Evolutionary conservation across 2,888 invertebrate genomes (phyloP), one percentile per base, ranked within the genome.

Genomic region (Drosophila nr. perissopoda): DNA sequence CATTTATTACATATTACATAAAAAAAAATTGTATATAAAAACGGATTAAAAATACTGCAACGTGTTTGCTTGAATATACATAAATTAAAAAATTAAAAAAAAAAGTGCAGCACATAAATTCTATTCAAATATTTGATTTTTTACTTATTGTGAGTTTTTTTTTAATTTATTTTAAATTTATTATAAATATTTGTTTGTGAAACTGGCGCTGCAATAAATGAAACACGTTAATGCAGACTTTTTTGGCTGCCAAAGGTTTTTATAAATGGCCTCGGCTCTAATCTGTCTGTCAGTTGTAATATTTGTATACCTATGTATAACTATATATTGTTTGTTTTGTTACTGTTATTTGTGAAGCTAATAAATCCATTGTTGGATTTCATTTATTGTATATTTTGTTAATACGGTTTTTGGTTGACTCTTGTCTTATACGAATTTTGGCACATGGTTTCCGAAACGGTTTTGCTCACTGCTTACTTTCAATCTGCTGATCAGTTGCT

Each of bases 401-500:
- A 73, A 68, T 76, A 85, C 64, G 79, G 45, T 69, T 78, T 76
- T 54, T 58, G 69, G 34, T 80, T 76, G 60, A 58, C 69, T 72
- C 58, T 73, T 63, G 61, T 88, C 77, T 80, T 79, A 74, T 72
- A 87, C 70, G 76, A 85, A 87, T 92, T 91, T 92, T 91, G 91
- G 91, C 91, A 92, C 92, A 92, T 91, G 74, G 90, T 92, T 87
- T 92, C 89, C 92, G 91, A 91, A 92, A 92, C 69, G 69, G 72
- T 80, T 89, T 68, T 42, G 38, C 52, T 73, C 40, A 31, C 57
- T 40, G 34, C 18, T 13, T 31, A 13, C 48, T 59, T 21, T 63
- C 38, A n/a, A 57, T 65, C 59, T 72, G 51, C 33, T 58, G 66
- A 51, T 70, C 42, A 74, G 59, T 51, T 31, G 67, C 69, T 79